phyloP scores from a whole-genome alignment of 2,888 invertebrate genomes.

The Tetranychus truncatus region DNA sequence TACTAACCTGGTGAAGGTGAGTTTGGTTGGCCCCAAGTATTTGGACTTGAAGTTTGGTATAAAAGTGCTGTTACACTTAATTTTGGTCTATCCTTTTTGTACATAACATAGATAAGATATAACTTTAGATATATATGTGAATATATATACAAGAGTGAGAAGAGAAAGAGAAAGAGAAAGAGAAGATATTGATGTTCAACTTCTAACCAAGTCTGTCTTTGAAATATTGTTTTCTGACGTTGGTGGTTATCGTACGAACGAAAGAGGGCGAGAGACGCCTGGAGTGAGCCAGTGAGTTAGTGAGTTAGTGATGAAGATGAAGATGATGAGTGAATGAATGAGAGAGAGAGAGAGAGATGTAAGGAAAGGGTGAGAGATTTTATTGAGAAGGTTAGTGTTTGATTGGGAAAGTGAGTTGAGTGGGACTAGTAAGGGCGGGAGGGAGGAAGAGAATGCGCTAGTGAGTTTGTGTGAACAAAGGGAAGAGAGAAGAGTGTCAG shows the following conservation, averaged over 20 bases:
- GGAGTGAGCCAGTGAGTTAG: slow-evolving; percentile 1
- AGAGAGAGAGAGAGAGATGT: slow-evolving; percentile 5
- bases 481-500: background rate
- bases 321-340: background rate
- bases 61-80: slow-evolving; percentile 54
- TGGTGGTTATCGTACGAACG: background rate
- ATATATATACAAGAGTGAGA: slow-evolving; percentile 7
- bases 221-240: background rate
- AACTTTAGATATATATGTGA: background rate
- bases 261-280: slow-evolving; percentile 2
- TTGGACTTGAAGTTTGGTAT: slow-evolving; percentile 22
- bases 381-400: background rate
- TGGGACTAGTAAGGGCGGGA: background rate
- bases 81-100: slow-evolving; percentile 70
- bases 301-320: background rate
- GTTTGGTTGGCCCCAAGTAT: slow-evolving; percentile 9
- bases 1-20: slow-evolving; percentile 10
- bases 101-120: slow-evolving; percentile 11
- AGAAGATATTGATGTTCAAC: background rate
- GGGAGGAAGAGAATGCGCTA: slow-evolving; percentile 3
- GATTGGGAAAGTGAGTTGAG: background rate
- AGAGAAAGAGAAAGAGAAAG: slow-evolving; percentile 1
- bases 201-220: background rate
- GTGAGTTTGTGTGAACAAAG: background rate
- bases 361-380: background rate